Conservation (phyloP, 2,797 vertebrate species). For the Sardinella longiceps region DNA sequence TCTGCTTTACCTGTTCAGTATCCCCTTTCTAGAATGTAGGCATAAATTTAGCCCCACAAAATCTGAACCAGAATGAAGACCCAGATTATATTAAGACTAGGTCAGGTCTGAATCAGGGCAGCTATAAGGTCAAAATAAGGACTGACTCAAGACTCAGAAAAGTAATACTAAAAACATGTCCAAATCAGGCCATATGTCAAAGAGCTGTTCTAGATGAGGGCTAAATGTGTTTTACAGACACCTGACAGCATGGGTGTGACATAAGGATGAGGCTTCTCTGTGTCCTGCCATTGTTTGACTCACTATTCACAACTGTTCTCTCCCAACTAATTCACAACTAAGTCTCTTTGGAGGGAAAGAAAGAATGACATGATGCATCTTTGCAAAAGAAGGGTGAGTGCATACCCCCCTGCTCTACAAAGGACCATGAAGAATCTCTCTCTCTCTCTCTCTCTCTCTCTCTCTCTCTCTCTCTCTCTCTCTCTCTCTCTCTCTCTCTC, state of each 20-base stretch:
- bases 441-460: constrained; percentile 7
- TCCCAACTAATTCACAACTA: no score
- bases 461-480: not conserved
- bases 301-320: constrained; percentile 46
- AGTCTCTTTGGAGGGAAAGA: no score
- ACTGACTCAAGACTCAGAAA: no score
- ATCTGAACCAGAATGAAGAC: no score
- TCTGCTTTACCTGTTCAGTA: no score
- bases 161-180: not conserved
- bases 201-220: not conserved
- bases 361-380: no score
- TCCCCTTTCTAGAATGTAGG: no score
- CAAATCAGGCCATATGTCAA: not conserved
- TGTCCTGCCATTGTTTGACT: no score
- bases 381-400: constrained; percentile 54
- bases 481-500: not conserved
- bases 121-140: not conserved
- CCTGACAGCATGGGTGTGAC: no score
- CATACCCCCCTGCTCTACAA: constrained; percentile 45
- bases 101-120: not conserved
- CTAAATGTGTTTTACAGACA: no score
- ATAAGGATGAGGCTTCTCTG: no score
- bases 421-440: not conserved
- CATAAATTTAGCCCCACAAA: no score
- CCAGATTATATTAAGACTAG: not conserved